Evolutionary conservation across 2,113 vertebrate species (phyloP), one percentile per base, ranked within the genome.

Genomic region (Rallus limicola): DNA sequence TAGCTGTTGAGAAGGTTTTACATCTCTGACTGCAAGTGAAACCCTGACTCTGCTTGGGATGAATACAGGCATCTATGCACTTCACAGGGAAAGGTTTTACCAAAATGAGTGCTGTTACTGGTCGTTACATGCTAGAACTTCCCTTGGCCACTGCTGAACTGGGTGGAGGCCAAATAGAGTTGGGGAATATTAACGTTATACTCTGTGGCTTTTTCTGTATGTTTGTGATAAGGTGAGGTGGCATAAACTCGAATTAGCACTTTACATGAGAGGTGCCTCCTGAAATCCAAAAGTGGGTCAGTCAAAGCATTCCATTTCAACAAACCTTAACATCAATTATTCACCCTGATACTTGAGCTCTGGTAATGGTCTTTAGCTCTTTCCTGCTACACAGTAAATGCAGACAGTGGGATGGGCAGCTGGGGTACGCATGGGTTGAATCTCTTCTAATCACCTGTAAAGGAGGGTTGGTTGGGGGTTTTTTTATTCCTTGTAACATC

Each of bases 181-280:
- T 53, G 63, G 11, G 40, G 16, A 34, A 36, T 40, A 7, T 16
- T 36, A 25, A n/a, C 9, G 34, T 26, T 74, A 18, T 6, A 3
- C 11, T 9, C 4, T 10, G 19, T 5, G 11, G 59, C 59, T 18
- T 48, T 64, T 56, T 38, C 44, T 48, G 10, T 33, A 42, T 72
- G 11, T 52, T 62, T 5, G 3, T 40, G 76, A 5, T n/a, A 31
- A 79, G 31, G 24, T 53, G 58, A 76, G 46, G 60, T 78, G 40
- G 42, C 38, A 25, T 11, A 36, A 50, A 25, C 38, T 80, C 16
- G 31, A 63, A 93, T 34, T 60, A 75, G 48, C 10, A 53, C 53
- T 67, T 86, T 38, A 33, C 0, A 1, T 29, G 34, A 72, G 53
- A 59, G 2, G 63, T 67, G 58, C 6, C 36, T 0, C 29, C 10